phyloP scores from a whole-genome alignment of 2,888 invertebrate species.

The Chymomyza caudatula region DNA sequence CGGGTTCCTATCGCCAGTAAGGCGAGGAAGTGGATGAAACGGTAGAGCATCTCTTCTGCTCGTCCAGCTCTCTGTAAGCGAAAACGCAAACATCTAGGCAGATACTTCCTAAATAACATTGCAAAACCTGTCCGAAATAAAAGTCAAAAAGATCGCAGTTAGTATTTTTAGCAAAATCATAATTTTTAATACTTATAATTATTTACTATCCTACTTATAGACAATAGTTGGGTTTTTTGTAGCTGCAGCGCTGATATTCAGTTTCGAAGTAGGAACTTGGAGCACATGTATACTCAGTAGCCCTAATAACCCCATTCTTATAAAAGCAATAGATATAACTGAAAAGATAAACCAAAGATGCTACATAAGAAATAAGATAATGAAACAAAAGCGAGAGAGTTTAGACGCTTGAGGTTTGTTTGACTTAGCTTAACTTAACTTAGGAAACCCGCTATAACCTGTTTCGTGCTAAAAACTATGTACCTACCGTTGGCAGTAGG shows the following conservation, averaged over 20 bases:
- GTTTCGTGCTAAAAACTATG: background rate
- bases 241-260: constrained; percentile 47
- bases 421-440: constrained; percentile 8
- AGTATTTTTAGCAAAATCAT: no score
- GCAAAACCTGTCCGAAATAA: no score
- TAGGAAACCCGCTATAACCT: no score
- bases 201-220: background rate
- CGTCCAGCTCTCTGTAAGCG: no score
- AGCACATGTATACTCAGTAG: constrained; percentile 53
- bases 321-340: constrained; percentile 70
- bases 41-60: no score
- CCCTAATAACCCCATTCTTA: constrained; percentile 41
- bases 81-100: no score
- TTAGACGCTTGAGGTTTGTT: background rate
- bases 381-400: background rate
- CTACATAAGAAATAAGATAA: background rate
- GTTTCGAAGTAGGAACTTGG: constrained; percentile 51
- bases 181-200: no score
- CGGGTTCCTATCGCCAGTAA: no score
- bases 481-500: constrained; percentile 62
- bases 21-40: no score
- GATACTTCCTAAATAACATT: no score
- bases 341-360: constrained; percentile 35
- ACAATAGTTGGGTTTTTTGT: constrained; percentile 42
- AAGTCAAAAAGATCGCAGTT: no score